phyloP scores from a whole-genome alignment of 2,888 invertebrate genomes.

The Auanema freiburgensis region DNA sequence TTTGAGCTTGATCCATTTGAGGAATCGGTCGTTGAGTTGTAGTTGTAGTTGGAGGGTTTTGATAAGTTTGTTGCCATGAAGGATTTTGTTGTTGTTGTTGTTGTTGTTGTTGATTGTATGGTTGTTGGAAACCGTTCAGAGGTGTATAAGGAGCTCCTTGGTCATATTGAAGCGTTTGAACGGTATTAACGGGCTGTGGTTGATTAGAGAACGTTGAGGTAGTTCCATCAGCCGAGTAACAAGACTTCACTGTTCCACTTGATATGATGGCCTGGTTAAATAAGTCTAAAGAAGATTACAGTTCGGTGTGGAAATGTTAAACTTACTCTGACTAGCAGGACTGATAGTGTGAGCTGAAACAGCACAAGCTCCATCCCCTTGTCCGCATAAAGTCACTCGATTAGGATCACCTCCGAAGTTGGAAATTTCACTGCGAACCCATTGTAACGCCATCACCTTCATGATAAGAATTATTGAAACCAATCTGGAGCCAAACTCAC shows the following conservation, averaged over 20 bases:
- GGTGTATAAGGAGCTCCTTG: conserved; percentile 21
- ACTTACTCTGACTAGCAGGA: conserved; percentile 49
- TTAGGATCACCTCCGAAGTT: conserved; percentile 59
- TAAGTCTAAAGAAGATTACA: conserved; percentile 32
- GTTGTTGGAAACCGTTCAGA: conserved; percentile 5
- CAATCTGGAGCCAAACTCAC: conserved; percentile 17
- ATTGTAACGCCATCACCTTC: conserved; percentile 40
- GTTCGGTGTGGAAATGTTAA: neutral
- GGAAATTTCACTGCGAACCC: conserved; percentile 54
- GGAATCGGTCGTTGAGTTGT: conserved; percentile 19
- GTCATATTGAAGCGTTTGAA: conserved; percentile 21
- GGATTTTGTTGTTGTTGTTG: neutral
- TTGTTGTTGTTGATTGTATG: conserved; percentile 8
- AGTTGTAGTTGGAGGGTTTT: conserved; percentile 16
- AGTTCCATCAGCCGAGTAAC: conserved; percentile 40
- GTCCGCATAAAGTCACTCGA: conserved; percentile 54
- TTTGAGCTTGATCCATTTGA: conserved; percentile 23
- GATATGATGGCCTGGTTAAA: conserved; percentile 55
- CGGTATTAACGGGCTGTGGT: neutral
- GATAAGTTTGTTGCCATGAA: neutral
- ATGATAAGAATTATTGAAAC: too few relatives aligned
- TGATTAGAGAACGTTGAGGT: neutral
- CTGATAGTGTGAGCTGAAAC: conserved; percentile 48
- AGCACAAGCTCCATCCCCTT: conserved; percentile 50
- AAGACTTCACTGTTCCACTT: conserved; percentile 46